Base-by-base conservation (phyloP, 2,113 vertebrate species). In the Amphiprion percula region DNA sequence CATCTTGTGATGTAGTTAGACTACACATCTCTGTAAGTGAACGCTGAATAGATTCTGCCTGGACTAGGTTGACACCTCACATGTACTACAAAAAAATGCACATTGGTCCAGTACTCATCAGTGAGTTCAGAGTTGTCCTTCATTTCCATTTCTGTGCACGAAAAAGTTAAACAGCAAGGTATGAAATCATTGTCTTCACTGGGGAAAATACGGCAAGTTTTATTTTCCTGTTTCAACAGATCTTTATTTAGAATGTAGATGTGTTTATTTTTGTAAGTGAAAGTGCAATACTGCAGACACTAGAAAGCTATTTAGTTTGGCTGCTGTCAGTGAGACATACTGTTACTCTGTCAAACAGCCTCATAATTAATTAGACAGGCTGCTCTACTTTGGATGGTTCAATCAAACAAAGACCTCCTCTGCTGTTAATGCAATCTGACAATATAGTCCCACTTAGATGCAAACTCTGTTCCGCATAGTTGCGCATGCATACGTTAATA, bases 171-270 rank as follows among this genome's bases (percentile, higher is more conserved):
- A 76, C 56, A 69, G 69, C 63, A 63, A 71, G 60, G 19, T 64
- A 41, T 71, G 50, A 63, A 75, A 67, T 65, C 47, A 52, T 30
- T 52, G 46, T 61, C 63, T 62, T 75, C 85, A 74, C 68, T 46
- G 39, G 61, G 69, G 80, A 79, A 71, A 80, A 80, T 8, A 52
- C 44, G 70, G 10, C 41, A 44, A 53, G 71, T 60, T 86, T 70
- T 89, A 74, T 82, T 81, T 86, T 80, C 44, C 44, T 58, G 62
- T 84, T 86, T 66, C 41, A 83, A 85, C 5, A 79, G 74, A 87
- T 89, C 84, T 92, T 89, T 85, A 88, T 92, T 89, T 90, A 87
- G 88, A 91, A 74, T 52, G 75, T 63, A 74, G 74, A 72, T 61
- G 58, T 58, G 73, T 82, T 69, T 83, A 69, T 82, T 85, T 85